Evolutionary conservation across 2,888 invertebrate genomes (phyloP).

Genomic region (Apotomis turbidana): DNA sequence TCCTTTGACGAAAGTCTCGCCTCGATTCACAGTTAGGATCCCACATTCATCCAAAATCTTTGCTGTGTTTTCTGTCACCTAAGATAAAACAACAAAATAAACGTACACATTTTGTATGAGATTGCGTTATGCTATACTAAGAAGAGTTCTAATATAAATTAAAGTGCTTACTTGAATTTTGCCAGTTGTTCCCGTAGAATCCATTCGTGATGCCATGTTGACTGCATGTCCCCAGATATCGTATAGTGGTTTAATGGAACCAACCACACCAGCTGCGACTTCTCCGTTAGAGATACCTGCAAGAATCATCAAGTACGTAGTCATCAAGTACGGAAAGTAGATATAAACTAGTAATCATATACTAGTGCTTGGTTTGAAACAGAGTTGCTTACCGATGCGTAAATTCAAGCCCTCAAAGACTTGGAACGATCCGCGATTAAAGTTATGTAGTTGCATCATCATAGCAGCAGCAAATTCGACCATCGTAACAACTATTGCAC

Average conservation of each 20-base stretch:
- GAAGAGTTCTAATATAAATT: background rate
- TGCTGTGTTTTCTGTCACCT: constrained; percentile 90
- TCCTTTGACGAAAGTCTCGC: constrained; percentile 89
- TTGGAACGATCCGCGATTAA: constrained; percentile 85
- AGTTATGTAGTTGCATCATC: constrained; percentile 80
- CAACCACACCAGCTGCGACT: constrained; percentile 97
- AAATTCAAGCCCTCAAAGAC: constrained; percentile 86
- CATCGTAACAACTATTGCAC: constrained; percentile 76
- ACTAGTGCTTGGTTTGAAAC: background rate
- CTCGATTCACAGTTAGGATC: constrained; percentile 87
- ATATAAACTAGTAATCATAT: background rate
- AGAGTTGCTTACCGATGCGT: constrained; percentile 85
- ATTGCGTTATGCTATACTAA: too few relatives aligned
- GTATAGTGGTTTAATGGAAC: constrained; percentile 96
- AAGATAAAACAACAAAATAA: constrained; percentile 30
- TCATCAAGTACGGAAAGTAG: background rate
- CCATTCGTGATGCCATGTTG: constrained; percentile 98
- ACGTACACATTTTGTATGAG: background rate
- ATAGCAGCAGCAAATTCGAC: constrained; percentile 79
- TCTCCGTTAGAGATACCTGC: constrained; percentile 95
- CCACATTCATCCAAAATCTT: constrained; percentile 86
- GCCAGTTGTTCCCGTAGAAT: constrained; percentile 92
- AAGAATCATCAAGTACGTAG: constrained; percentile 31
- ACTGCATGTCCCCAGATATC: constrained; percentile 99
- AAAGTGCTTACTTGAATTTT: constrained; percentile 86